Evolutionary conservation across 2,113 vertebrate genomes (phyloP).

Genomic region (Petroica traversi): DNA sequence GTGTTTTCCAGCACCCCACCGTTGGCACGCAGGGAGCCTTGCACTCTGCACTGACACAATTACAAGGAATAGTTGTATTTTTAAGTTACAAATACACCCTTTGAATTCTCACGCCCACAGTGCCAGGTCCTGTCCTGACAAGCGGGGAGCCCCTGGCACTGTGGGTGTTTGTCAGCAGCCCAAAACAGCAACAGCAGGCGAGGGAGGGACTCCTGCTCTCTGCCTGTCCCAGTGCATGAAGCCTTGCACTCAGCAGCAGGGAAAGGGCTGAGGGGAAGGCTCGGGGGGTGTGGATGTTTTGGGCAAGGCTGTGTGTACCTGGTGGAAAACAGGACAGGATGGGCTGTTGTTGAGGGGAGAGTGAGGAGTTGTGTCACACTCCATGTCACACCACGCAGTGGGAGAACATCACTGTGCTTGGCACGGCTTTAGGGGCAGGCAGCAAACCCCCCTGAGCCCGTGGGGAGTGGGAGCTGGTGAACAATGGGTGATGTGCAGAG

Average conservation of each 20-base stretch:
- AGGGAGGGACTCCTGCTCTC: neutral
- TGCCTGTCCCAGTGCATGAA: neutral
- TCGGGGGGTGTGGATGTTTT: neutral
- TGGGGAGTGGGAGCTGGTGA: neutral
- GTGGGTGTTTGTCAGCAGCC: neutral
- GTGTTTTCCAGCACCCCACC: neutral
- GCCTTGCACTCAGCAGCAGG: neutral
- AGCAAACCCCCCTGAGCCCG: neutral
- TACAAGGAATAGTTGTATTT: neutral
- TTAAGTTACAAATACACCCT: constrained; percentile 7
- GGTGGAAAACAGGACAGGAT: neutral
- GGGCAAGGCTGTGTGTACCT: neutral
- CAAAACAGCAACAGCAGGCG: neutral
- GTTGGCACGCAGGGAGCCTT: neutral
- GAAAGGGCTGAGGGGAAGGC: neutral
- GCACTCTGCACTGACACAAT: neutral
- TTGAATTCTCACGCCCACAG: neutral
- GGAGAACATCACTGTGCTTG: neutral
- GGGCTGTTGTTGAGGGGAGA: neutral
- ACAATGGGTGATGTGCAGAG: neutral
- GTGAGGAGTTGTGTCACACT: accelerated
- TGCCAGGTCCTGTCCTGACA: constrained; percentile 41
- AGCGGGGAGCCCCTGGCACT: constrained; percentile 33
- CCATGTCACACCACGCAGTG: accelerated
- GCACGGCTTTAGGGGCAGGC: neutral